These are phyloP conservation scores for Phaetusa simplex DNA, from an alignment of 2,113 vertebrate genomes.

Conservation along the genomic window DNA sequence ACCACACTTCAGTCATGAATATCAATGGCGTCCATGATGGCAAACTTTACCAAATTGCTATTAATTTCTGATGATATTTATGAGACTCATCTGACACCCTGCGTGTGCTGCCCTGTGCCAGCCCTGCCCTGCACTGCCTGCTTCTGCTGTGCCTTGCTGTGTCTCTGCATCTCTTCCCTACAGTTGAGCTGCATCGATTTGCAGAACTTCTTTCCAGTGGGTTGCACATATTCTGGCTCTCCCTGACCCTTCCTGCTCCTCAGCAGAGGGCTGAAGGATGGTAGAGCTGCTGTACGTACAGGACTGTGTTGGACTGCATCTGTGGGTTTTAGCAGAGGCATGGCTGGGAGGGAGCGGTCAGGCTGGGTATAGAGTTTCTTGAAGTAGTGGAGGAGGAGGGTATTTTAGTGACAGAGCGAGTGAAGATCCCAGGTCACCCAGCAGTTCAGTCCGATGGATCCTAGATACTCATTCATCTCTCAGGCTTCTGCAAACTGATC, in stretches of 20 bases:
- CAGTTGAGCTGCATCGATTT: neutral
- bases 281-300: rapidly evolving
- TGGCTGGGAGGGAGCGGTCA: neutral
- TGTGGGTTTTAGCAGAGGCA: neutral
- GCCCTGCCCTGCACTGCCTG: neutral
- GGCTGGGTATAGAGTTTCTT: neutral
- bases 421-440: neutral
- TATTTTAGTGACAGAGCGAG: neutral
- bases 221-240: neutral
- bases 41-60: neutral
- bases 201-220: neutral
- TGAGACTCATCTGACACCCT: neutral
- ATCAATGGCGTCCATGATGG: neutral
- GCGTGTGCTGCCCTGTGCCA: neutral
- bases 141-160: neutral
- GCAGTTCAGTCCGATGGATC: neutral
- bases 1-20: neutral
- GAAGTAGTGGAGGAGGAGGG: neutral
- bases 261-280: neutral
- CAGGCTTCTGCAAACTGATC: neutral
- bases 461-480: neutral
- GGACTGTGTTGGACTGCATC: neutral
- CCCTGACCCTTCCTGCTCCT: neutral
- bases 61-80: neutral
- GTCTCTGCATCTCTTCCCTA: neutral